Percentiles rank a stretch among this genome's conserved stretches.
Evolutionary conservation across 2,113 vertebrate genomes (phyloP).

Genomic region (Xiphophorus hellerii): DNA sequence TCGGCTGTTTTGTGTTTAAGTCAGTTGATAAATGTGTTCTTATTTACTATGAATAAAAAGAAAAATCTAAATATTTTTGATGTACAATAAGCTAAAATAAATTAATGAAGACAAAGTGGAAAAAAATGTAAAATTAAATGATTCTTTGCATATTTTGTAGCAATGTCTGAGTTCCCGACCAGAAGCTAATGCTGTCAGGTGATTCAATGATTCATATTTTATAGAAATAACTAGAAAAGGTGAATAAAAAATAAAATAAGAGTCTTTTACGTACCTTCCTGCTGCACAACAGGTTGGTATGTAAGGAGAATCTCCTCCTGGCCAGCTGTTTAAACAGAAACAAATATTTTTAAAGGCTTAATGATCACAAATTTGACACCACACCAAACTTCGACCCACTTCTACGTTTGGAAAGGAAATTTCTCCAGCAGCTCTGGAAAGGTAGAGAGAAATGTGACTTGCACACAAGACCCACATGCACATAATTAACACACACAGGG

Average conservation of each 20-base stretch:
- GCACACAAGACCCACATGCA: slow-evolving; percentile 26
- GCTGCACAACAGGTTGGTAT: slow-evolving; percentile 94
- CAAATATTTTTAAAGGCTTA: slow-evolving; percentile 30
- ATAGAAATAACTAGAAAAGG: not conserved
- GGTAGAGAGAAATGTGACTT: slow-evolving; percentile 14
- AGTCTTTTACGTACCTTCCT: slow-evolving; percentile 87
- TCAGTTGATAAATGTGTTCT: too few species aligned
- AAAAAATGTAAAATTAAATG: too few species aligned
- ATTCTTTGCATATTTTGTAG: too few species aligned
- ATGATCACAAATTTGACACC: not conserved
- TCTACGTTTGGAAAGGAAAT: slow-evolving; percentile 15
- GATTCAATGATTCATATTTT: not conserved
- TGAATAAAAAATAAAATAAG: not conserved
- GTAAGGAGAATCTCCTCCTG: slow-evolving; percentile 94
- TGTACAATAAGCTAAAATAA: too few species aligned
- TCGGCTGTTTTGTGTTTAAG: too few species aligned
- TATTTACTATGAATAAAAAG: too few species aligned
- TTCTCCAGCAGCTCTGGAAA: slow-evolving; percentile 47
- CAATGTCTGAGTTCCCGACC: too few species aligned
- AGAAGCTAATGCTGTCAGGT: not conserved
- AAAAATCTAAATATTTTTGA: too few species aligned
- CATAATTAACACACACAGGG: slow-evolving; percentile 29
- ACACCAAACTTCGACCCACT: not conserved
- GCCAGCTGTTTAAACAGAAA: slow-evolving; percentile 82
- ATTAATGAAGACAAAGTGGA: too few species aligned